Conservation (phyloP, 2,888 invertebrate genomes). For the Augochlorella aurata region DNA sequence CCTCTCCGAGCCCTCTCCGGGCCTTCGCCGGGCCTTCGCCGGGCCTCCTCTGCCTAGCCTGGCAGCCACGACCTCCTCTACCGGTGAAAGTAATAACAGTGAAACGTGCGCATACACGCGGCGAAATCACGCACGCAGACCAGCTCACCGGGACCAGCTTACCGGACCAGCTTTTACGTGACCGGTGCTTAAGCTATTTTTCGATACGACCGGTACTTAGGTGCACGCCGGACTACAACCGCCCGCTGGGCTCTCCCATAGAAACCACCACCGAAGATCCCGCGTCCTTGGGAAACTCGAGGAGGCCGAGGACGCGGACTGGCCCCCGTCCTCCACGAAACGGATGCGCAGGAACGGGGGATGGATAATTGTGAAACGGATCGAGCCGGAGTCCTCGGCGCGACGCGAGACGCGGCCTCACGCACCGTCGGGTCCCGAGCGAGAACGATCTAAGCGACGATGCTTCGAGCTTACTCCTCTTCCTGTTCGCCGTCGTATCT, state of each 20-base stretch:
- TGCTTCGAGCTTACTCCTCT: too few species aligned
- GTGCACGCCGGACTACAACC: conserved; percentile 59
- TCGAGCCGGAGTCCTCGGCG: neutral
- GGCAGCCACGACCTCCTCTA: neutral
- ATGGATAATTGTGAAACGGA: conserved; percentile 61
- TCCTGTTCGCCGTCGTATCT: too few species aligned
- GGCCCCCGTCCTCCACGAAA: conserved; percentile 31
- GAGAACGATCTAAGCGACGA: conserved; percentile 21
- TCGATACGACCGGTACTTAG: conserved; percentile 71
- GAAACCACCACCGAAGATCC: conserved; percentile 63
- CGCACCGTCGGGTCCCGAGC: conserved; percentile 43
- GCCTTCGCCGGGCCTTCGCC: neutral
- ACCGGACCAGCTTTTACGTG: conserved; percentile 70
- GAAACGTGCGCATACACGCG: conserved; percentile 67
- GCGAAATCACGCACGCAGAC: conserved; percentile 49
- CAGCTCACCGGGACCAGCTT: conserved; percentile 17
- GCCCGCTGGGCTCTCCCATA: conserved; percentile 65
- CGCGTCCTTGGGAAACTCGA: conserved; percentile 68
- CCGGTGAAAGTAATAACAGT: conserved; percentile 78
- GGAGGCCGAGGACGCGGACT: conserved; percentile 61
- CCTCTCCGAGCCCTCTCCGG: neutral
- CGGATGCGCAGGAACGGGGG: conserved; percentile 4
- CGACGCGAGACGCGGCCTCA: neutral
- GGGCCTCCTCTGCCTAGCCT: neutral
- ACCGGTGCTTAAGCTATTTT: conserved; percentile 75